phyloP scores from a whole-genome alignment of 1,140 invertebrate genomes.

The Aleiodes sp. region DNA sequence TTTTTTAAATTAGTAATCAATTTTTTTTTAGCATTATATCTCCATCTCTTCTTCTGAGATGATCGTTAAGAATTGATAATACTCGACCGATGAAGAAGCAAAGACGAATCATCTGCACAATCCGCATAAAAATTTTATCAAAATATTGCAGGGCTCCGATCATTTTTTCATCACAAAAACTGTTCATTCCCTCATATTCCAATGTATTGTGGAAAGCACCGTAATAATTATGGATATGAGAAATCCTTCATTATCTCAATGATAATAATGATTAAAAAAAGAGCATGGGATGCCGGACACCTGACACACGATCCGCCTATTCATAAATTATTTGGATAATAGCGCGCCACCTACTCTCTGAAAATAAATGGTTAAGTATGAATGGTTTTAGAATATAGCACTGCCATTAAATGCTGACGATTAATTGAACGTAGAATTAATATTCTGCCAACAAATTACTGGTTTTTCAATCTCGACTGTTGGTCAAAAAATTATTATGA shows the following conservation, averaged over 20 bases:
- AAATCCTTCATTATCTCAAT: background rate
- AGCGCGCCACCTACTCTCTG: background rate
- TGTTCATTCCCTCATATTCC: too few species aligned
- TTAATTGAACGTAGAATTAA: constrained; percentile 64
- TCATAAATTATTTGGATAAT: constrained; percentile 23
- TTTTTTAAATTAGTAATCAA: too few species aligned
- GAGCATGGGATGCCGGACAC: background rate
- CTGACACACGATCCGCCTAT: background rate
- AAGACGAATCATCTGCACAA: too few species aligned
- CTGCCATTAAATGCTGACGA: constrained; percentile 61
- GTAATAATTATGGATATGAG: background rate
- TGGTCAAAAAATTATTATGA: background rate
- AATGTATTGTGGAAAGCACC: background rate
- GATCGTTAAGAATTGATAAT: too few species aligned
- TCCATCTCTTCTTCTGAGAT: too few species aligned
- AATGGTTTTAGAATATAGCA: constrained; percentile 45
- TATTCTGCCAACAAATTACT: constrained; percentile 61
- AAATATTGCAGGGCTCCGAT: too few species aligned
- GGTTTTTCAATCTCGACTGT: constrained; percentile 26
- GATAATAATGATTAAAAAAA: background rate
- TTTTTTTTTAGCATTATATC: too few species aligned
- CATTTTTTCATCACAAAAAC: too few species aligned
- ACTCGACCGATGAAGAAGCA: too few species aligned
- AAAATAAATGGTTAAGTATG: constrained; percentile 16
- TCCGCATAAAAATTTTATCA: too few species aligned